These are phyloP conservation scores for Agonopterix alstromeriana DNA, from an alignment of 2,888 invertebrate genomes.

Conservation along the genomic window DNA sequence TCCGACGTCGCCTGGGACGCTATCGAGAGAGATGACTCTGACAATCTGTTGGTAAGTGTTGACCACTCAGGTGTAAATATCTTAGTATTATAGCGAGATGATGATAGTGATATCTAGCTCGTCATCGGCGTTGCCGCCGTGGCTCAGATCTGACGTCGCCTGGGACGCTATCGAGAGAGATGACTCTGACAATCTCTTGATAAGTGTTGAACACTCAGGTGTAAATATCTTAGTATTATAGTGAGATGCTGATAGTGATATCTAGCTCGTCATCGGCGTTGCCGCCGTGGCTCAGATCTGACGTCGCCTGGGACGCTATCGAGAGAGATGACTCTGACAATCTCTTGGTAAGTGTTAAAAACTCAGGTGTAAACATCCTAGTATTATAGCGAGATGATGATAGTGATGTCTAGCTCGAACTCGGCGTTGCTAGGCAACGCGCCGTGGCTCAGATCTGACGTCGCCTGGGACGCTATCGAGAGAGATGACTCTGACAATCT, in stretches of 20 bases:
- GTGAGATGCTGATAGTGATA: constrained; percentile 35
- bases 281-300: constrained; percentile 54
- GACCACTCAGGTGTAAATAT: neutral
- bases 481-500: constrained; percentile 27
- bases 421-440: constrained; percentile 55
- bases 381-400: constrained; percentile 44
- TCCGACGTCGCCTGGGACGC: constrained; percentile 51
- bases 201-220: no score
- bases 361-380: no score
- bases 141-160: constrained; percentile 50
- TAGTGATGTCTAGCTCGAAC: constrained; percentile 45
- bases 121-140: constrained; percentile 52
- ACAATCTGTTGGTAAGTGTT: constrained; percentile 39
- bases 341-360: constrained; percentile 42
- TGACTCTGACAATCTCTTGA: constrained; percentile 35
- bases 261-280: constrained; percentile 50
- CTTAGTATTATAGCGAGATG: constrained; percentile 26
- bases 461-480: constrained; percentile 40
- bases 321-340: constrained; percentile 22
- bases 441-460: constrained; percentile 55
- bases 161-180: constrained; percentile 34
- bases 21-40: constrained; percentile 18
- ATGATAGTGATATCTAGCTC: constrained; percentile 43
- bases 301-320: constrained; percentile 46
- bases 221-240: constrained; percentile 16